Base-by-base conservation (phyloP, 2,888 invertebrate species). In the Mimachlamys varia region DNA sequence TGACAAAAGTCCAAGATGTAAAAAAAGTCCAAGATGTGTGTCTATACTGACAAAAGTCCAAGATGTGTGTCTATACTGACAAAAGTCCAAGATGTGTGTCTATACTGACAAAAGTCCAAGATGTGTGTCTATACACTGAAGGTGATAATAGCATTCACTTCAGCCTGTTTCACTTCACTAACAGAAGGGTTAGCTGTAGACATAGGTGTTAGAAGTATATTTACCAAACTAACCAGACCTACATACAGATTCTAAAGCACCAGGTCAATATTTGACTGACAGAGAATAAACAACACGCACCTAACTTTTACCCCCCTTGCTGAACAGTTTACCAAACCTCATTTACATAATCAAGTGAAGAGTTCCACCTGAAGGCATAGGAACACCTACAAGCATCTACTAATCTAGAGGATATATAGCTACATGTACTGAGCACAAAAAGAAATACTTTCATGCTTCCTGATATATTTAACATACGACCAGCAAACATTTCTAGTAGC, bases 241-340 rank as follows among this genome's bases (percentile, higher is more conserved):
- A 44, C 4, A 76, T 15, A 33, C 76, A 76, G 33, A 27, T 33
- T 76, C 33, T 27, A 27, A 76, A 76, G 33, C 76, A 76, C 27
- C 27, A 76, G 76, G 76, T 76, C 76, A 76, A 76, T 76, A 76
- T 76, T 76, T 76, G 76, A 76, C 33, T 76, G 76, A 76, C 62
- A 62, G 76, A 12, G 33, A 76, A 76, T 33, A 76, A 76, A 27
- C 76, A 76, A 33, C 12, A 33, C 76, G 33, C 76, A 33, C 76
- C 76, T 76, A 76, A 33, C 27, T 76, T 76, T 76, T 27, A 27
- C 33, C 76, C 76, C 76, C 27, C 44, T 44, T 76, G 33, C 76
- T 76, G 76, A 76, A 76, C 22, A 76, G 76, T 76, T 76, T 76
- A 76, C 76, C 76, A 76, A 33, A 76, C 10, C 3, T 4, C 27